Base-by-base conservation (phyloP, 1,140 invertebrate genomes). In the Tenebrio molitor region DNA sequence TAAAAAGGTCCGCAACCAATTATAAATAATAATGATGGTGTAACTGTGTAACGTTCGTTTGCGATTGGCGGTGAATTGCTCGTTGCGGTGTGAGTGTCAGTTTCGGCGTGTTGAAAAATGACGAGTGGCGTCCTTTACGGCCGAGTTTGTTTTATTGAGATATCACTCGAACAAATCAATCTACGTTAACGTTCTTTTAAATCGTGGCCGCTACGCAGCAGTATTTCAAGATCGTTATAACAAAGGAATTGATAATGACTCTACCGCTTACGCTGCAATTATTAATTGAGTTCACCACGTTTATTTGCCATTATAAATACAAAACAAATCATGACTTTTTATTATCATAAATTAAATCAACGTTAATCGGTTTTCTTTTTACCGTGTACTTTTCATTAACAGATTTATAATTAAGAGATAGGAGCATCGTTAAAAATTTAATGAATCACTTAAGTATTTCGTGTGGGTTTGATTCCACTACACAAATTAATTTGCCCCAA, bases 331-430 rank as follows among this genome's bases (percentile, higher is more conserved):
- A 42, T 65, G 36, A 66, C 64, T 66, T 66, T 41, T 42, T 66
- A 66, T 66, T 66, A 66, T 66, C 64, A 44, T 42, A 66, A 66
- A 66, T 66, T 66, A 66, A 66, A 66, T 66, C 64, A 66, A 66
- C 42, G 15, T 42, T 66, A 65, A 66, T 44, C 36, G 36, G 39
- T 66, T 66, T 66, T 66, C 42, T 21, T 65, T 64, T 23, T 44
- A 44, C 17, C 36, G 21, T 44, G 64, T 23, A 44, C 64, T 66
- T 66, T 66, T 66, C 64, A 66, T 66, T 66, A 66, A 66, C 36
- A 41, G 64, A 66, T 44, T 66, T 66, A 66, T 66, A 66, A 66
- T 44, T 66, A 58, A 58, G 50, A 58, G 50, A 58, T 58, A 58
- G 50, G 50, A 29, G 23, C 50, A 29, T 58, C 21, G 17, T 50